phyloP scores from a whole-genome alignment of 2,113 vertebrate genomes.

The Dasypus novemcinctus region DNA sequence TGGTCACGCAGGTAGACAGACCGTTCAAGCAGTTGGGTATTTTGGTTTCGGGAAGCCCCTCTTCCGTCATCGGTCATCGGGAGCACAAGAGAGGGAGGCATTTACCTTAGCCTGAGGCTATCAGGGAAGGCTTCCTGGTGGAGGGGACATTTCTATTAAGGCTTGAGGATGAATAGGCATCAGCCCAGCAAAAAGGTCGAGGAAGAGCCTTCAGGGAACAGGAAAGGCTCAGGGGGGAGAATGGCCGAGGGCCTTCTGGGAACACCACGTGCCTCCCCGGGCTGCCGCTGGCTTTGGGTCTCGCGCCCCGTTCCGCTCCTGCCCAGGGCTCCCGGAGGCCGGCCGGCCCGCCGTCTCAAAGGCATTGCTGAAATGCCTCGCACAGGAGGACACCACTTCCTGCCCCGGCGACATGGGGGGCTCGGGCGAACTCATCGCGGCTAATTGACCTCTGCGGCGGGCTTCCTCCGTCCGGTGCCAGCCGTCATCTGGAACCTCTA shows the following conservation, averaged over 20 bases:
- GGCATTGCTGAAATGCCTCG: conserved; percentile 81
- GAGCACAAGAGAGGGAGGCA: not conserved
- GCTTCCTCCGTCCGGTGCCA: conserved; percentile 87
- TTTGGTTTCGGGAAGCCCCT: not conserved
- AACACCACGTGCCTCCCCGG: rapidly evolving
- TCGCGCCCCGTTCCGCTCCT: not conserved
- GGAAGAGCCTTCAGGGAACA: not conserved
- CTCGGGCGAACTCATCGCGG: conserved; percentile 82
- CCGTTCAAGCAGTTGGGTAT: not conserved
- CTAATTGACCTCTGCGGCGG: conserved; percentile 84
- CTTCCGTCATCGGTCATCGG: not conserved
- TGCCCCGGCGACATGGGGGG: conserved; percentile 81
- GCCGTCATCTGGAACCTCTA: conserved; percentile 91
- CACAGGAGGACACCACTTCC: conserved; percentile 80
- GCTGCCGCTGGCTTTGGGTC: not conserved
- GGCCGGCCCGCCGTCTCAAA: conserved; percentile 65
- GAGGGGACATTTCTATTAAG: not conserved
- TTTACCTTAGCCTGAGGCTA: not conserved
- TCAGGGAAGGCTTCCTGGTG: not conserved
- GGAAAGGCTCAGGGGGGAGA: not conserved
- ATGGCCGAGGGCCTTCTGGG: not conserved
- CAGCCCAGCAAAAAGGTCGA: not conserved
- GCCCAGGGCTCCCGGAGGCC: not conserved
- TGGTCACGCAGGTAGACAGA: not conserved
- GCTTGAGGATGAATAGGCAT: not conserved